These are phyloP conservation scores for Cinara cedri DNA, from an alignment of 2,888 invertebrate genomes.

Conservation along the genomic window DNA sequence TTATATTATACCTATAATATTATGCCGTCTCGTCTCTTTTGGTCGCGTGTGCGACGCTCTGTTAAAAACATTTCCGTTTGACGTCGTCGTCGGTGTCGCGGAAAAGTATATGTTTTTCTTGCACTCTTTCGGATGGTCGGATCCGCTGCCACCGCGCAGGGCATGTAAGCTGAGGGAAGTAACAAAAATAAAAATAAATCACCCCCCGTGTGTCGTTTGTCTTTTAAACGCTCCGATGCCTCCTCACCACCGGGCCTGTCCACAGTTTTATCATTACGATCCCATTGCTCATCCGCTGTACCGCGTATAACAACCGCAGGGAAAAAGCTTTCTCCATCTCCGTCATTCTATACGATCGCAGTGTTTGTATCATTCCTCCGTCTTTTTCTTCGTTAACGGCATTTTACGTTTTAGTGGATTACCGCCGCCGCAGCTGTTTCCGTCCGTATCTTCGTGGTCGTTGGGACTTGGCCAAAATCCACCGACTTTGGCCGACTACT, in stretches of 20 bases:
- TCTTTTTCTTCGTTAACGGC: conserved; percentile 36
- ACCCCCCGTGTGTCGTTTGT: conserved; percentile 52
- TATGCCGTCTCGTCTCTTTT: not conserved
- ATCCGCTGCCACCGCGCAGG: no score
- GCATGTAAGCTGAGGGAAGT: not conserved
- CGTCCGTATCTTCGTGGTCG: not conserved
- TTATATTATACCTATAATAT: no score
- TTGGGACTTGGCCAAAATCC: conserved; percentile 38
- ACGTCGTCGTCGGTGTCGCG: not conserved
- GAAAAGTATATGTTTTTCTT: not conserved
- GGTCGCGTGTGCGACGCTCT: not conserved
- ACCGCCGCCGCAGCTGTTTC: not conserved
- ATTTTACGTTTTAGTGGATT: conserved; percentile 42
- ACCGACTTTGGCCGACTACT: not conserved
- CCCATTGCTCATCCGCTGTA: not conserved
- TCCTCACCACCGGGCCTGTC: conserved; percentile 31
- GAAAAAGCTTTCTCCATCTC: not conserved
- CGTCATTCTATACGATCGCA: not conserved
- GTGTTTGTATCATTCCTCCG: not conserved
- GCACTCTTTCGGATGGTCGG: no score
- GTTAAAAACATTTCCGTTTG: not conserved
- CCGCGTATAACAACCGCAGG: not conserved
- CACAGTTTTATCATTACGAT: conserved; percentile 46
- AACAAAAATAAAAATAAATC: conserved; percentile 44
- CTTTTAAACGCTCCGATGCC: conserved; percentile 50